These are phyloP conservation scores for Drosophila quadrilineata DNA, from an alignment of 1,140 invertebrate species.

Conservation along the genomic window DNA sequence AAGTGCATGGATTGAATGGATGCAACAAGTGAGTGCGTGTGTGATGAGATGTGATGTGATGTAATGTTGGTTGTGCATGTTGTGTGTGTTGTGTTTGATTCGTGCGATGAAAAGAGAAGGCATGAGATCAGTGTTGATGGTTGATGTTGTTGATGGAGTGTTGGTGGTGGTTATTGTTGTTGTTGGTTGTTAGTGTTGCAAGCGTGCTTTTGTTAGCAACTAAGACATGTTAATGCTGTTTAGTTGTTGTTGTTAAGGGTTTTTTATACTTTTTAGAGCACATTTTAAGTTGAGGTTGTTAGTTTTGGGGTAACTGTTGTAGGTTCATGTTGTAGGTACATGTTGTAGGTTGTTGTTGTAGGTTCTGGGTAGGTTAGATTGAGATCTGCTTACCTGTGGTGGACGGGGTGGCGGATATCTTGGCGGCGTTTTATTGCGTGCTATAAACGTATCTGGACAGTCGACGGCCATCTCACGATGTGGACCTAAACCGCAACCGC, in stretches of 20 bases:
- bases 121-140: too few relatives aligned
- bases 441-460: slow-evolving; percentile 97
- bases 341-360: background rate
- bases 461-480: slow-evolving; percentile 99
- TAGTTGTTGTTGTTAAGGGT: slow-evolving; percentile 5
- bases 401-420: slow-evolving; percentile 92
- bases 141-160: slow-evolving; percentile 1
- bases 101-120: too few relatives aligned
- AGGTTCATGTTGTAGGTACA: background rate
- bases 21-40: slow-evolving; percentile 50
- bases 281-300: background rate
- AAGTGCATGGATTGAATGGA: slow-evolving; percentile 52
- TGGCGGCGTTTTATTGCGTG: slow-evolving; percentile 93
- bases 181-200: background rate
- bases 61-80: background rate
- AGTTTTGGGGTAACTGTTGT: background rate
- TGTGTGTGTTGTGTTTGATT: too few relatives aligned
- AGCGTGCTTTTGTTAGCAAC: slow-evolving; percentile 1
- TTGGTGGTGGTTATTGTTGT: slow-evolving; percentile 11
- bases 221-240: background rate
- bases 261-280: background rate
- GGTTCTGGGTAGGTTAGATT: slow-evolving; percentile 7
- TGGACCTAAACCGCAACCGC: too few relatives aligned
- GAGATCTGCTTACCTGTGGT: slow-evolving; percentile 75
- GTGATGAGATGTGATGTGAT: background rate